These are phyloP conservation scores for Parochlus steinenii DNA, from an alignment of 2,888 invertebrate species.

Conservation along the genomic window DNA sequence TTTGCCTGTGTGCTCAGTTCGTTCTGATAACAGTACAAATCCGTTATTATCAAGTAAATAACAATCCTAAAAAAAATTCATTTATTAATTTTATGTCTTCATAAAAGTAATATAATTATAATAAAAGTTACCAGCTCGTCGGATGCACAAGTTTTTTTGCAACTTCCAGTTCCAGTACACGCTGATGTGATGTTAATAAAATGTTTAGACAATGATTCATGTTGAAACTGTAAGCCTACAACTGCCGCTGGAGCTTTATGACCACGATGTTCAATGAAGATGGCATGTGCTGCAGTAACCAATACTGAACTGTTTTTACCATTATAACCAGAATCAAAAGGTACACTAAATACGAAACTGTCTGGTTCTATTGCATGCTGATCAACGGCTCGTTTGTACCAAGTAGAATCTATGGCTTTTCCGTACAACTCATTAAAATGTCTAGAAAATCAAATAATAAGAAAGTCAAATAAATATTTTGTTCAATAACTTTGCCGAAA, in stretches of 20 bases:
- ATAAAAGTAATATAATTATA: too few relatives aligned
- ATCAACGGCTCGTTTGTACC: slow-evolving; percentile 84
- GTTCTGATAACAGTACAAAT: slow-evolving; percentile 81
- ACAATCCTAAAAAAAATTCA: too few relatives aligned
- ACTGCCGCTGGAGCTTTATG: slow-evolving; percentile 80
- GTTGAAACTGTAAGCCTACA: slow-evolving; percentile 78
- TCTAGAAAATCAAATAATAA: slow-evolving; percentile 40
- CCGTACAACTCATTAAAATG: slow-evolving; percentile 67
- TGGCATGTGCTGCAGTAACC: slow-evolving; percentile 81
- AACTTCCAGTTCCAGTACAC: slow-evolving; percentile 53
- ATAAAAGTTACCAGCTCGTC: too few relatives aligned
- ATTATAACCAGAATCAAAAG: slow-evolving; percentile 26
- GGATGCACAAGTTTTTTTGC: slow-evolving; percentile 72
- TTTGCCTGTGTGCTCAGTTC: slow-evolving; percentile 68
- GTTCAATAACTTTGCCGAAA: not conserved
- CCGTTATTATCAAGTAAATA: slow-evolving; percentile 91
- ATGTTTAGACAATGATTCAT: slow-evolving; percentile 64
- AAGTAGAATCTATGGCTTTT: slow-evolving; percentile 70
- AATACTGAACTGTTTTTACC: slow-evolving; percentile 39
- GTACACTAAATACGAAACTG: slow-evolving; percentile 74
- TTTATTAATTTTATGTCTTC: too few relatives aligned
- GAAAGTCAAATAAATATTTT: not conserved
- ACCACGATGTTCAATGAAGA: slow-evolving; percentile 68
- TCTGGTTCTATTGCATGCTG: slow-evolving; percentile 73
- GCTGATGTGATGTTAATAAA: slow-evolving; percentile 79